Evolutionary conservation across 1,140 invertebrate species (phyloP).

Genomic region (Drosophila athabasca): DNA sequence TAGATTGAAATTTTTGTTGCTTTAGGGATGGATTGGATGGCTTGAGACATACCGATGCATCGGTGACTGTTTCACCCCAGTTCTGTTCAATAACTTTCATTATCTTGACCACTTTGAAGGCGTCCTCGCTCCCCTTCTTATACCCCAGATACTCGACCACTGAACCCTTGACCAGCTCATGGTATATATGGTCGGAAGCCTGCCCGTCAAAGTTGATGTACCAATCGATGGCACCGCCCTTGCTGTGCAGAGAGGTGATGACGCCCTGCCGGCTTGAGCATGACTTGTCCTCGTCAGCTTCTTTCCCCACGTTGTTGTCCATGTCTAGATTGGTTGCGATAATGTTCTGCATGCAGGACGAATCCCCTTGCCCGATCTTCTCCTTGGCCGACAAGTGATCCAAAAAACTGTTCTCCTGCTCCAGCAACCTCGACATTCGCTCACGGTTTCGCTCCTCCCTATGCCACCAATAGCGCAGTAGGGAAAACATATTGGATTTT

Average conservation of each 20-base stretch:
- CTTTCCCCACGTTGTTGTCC: background rate
- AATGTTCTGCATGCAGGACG: conserved; percentile 12
- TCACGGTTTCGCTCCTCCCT: conserved; percentile 13
- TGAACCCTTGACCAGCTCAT: conserved; percentile 46
- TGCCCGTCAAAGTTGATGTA: conserved; percentile 42
- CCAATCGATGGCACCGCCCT: conserved; percentile 51
- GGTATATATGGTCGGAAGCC: conserved; percentile 20
- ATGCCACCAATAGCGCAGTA: background rate
- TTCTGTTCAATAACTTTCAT: conserved; percentile 36
- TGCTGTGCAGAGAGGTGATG: conserved; percentile 42
- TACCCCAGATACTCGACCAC: conserved; percentile 59
- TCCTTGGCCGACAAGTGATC: conserved; percentile 35
- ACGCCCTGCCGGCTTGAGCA: conserved; percentile 45
- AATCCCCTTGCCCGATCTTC: background rate
- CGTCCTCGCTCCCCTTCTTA: conserved; percentile 3
- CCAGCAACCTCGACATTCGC: conserved; percentile 41
- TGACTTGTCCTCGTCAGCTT: background rate
- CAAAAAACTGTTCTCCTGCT: conserved; percentile 64
- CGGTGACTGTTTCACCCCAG: conserved; percentile 44
- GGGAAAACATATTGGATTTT: conserved; percentile 10
- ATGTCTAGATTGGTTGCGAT: background rate
- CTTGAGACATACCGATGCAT: conserved; percentile 6
- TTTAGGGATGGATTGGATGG: background rate
- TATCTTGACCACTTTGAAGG: conserved; percentile 54
- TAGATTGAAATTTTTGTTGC: no score